Base-by-base conservation (phyloP, 2,797 vertebrate genomes). In the Oreonectes daqikongensis region DNA sequence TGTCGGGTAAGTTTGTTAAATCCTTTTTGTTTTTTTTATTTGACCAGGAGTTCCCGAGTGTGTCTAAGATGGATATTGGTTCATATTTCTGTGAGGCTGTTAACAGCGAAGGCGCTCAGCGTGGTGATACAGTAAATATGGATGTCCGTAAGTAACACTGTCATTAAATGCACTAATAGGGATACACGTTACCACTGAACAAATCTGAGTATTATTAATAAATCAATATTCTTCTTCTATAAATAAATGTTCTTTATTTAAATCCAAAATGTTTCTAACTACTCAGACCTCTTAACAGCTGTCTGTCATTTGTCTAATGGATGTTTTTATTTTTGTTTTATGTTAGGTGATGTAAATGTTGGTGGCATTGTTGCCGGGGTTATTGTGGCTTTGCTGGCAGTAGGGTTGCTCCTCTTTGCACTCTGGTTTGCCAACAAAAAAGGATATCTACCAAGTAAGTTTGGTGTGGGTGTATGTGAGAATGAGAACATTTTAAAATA, bases 401-500 rank as follows among this genome's bases (percentile, higher is more conserved):
- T 98, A 40, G 92, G 18, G 0, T 35, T 95, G 2, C 82, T 94
- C 63, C 84, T 60, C 61, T 87, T 95, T 8, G 96, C 88, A 1
- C 0, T 98, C 88, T 98, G 96, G 96, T 98, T 90, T 4, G 96
- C 95, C 71, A 79, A 92, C 46, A 94, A 91, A 75, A 94, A 94
- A 35, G 96, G 96, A 86, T 97, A 92, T 88, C 90, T 97, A 46
- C 90, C 92, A 69, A 92, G 96, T 98, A 86, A 94, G 96, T 94
- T 63, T 15, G 42, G 59, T 30, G 1, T 55, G 1, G 64, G 10
- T 38, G 24, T n/a, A n/a, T 44, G 10, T 52, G 38, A 59, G 20
- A 20, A 17, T 40, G 12, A 35, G 4, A 69, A n/a, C 18, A 35
- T 4, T 35, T 71, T 12, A 4, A 42, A 24, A 6, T 4, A 8